phyloP scores from a whole-genome alignment of 2,888 invertebrate species.

The Acanthococcus lagerstroemiae region DNA sequence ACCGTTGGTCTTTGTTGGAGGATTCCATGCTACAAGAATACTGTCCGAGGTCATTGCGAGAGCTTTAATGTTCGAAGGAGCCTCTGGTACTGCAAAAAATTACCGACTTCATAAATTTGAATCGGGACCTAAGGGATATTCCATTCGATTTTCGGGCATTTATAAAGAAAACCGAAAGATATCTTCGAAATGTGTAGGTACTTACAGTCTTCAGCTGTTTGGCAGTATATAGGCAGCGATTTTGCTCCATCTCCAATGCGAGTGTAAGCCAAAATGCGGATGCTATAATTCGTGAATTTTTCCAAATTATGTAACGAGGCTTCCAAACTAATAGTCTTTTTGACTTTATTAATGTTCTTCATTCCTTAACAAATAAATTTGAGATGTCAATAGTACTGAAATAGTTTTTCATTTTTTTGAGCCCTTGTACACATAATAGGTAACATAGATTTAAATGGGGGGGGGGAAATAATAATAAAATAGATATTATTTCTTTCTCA shows the following conservation, averaged over 20 bases:
- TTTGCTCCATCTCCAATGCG: constrained; percentile 74
- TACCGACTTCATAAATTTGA: too few species aligned
- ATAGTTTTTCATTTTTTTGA: too few species aligned
- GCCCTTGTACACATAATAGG: too few species aligned
- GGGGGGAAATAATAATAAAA: background rate
- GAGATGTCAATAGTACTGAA: background rate
- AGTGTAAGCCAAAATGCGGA: constrained; percentile 74
- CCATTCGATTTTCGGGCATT: too few species aligned
- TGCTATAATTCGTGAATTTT: constrained; percentile 79
- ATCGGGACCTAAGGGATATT: too few species aligned
- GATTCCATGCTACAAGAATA: constrained; percentile 75
- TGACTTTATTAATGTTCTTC: constrained; percentile 49
- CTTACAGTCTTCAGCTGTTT: constrained; percentile 74
- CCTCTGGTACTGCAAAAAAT: constrained; percentile 77
- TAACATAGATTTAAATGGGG: too few species aligned
- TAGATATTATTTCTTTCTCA: background rate
- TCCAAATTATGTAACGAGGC: constrained; percentile 49
- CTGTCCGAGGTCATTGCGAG: constrained; percentile 69
- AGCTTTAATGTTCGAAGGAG: constrained; percentile 77
- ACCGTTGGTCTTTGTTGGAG: constrained; percentile 70
- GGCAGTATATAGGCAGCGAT: constrained; percentile 64
- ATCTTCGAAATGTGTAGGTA: too few species aligned
- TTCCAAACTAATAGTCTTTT: constrained; percentile 65
- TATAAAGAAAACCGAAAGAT: too few species aligned
- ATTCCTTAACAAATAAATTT: constrained; percentile 23